phyloP scores from a whole-genome alignment of 2,888 invertebrate species.

The Lepidonotus clava region DNA sequence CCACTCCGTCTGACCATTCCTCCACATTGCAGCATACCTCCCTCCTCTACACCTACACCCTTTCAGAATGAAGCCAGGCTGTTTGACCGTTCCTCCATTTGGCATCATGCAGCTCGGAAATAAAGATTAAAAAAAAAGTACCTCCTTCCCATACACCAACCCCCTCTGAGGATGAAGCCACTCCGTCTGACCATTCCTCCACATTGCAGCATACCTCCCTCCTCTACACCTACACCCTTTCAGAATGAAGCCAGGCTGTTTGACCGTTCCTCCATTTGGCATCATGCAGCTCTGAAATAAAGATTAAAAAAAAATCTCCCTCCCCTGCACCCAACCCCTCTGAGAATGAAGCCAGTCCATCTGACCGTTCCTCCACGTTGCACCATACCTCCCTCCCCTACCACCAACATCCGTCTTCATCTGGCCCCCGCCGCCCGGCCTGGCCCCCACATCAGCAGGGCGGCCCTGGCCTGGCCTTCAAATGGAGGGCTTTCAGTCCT shows the following conservation, averaged over 20 bases:
- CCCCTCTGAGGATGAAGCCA: neutral
- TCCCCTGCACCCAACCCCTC: too few species aligned
- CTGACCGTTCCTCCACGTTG: neutral
- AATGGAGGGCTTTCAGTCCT: neutral
- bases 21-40: neutral
- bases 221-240: too few species aligned
- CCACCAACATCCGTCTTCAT: neutral
- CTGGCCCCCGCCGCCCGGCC: neutral
- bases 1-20: neutral
- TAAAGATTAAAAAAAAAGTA: too few species aligned
- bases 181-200: neutral
- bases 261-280: neutral
- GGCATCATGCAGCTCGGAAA: too few species aligned
- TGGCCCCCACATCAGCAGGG: neutral
- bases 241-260: neutral
- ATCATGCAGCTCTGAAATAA: too few species aligned
- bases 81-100: neutral
- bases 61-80: neutral
- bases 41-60: too few species aligned
- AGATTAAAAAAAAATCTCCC: too few species aligned
- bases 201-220: neutral
- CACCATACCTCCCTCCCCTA: neutral
- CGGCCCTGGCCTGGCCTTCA: neutral
- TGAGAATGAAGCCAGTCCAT: neutral
- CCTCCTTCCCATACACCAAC: neutral